Conservation (phyloP, 92 coral and sea anemone genomes). For the Parazoanthus darwini region DNA sequence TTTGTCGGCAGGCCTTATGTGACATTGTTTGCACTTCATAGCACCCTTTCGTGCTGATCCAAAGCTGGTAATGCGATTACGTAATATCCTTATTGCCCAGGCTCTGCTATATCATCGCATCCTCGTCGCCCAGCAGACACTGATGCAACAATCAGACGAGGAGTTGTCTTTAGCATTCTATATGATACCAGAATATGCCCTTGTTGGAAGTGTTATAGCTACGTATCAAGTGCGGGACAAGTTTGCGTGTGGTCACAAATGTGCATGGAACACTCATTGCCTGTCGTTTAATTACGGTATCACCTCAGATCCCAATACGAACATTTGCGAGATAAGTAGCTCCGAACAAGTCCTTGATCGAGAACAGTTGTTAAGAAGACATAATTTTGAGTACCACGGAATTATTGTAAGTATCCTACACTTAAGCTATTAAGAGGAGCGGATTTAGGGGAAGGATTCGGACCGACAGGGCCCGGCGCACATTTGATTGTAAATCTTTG, state of each 20-base stretch:
- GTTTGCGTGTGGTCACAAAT: slow-evolving; percentile 10
- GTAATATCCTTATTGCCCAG: not conserved
- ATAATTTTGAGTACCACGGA: slow-evolving; percentile 9
- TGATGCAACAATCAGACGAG: not conserved
- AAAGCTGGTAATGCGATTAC: not conserved
- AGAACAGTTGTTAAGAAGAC: not conserved
- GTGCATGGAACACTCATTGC: not conserved
- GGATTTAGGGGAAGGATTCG: not conserved
- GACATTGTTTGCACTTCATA: too few species aligned
- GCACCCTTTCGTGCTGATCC: not conserved
- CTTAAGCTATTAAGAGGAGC: too few species aligned
- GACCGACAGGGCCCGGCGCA: not conserved
- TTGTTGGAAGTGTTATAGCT: slow-evolving; percentile 22
- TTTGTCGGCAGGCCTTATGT: too few species aligned
- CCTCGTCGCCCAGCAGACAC: not conserved
- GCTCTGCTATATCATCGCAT: not conserved
- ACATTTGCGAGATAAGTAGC: slow-evolving; percentile 15
- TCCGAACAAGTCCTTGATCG: slow-evolving; percentile 5
- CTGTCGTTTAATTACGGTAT: slow-evolving; percentile 31
- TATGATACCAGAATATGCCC: not conserved
- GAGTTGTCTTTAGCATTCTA: not conserved
- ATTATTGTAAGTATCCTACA: slow-evolving; percentile 10
- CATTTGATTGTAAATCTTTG: not conserved
- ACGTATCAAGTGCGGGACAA: slow-evolving; percentile 19
- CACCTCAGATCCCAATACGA: not conserved